Evolutionary conservation across 2,797 vertebrate species (phyloP).

Genomic region (Trichosurus vulpecula): DNA sequence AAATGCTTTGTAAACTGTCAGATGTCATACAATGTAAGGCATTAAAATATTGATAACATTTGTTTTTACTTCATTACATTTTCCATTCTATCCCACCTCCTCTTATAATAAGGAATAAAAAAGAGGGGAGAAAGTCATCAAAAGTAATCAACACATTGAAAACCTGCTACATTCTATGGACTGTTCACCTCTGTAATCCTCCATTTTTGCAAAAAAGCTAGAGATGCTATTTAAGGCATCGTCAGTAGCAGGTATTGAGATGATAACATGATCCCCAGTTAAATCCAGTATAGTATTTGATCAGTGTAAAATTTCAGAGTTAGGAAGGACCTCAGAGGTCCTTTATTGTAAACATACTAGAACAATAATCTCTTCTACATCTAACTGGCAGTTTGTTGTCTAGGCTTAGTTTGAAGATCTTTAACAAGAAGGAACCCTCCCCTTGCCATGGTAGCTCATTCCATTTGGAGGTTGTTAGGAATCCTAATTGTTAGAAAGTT

Average conservation of each 20-base stretch:
- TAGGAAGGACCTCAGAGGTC: background rate
- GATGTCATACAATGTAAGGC: background rate
- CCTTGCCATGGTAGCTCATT: background rate
- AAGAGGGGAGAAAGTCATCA: background rate
- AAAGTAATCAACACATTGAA: background rate
- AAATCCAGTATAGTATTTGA: background rate
- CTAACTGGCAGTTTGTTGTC: background rate
- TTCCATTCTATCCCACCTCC: background rate
- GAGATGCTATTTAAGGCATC: background rate
- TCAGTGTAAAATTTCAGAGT: background rate
- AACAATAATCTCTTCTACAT: background rate
- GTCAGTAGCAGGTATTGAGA: background rate
- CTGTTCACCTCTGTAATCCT: background rate
- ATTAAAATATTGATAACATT: background rate
- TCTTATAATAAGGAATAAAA: background rate
- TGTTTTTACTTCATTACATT: background rate
- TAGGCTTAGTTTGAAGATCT: background rate
- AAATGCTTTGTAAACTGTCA: background rate
- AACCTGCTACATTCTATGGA: background rate
- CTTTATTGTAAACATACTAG: background rate
- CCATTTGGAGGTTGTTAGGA: background rate
- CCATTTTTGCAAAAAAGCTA: background rate
- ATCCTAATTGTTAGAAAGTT: background rate
- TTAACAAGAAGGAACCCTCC: background rate
- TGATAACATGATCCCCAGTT: background rate